Evolutionary conservation across 30 jellyfish, hydroid and myxozoan genomes (phyloP).

Genomic region (Aurelia sp.): DNA sequence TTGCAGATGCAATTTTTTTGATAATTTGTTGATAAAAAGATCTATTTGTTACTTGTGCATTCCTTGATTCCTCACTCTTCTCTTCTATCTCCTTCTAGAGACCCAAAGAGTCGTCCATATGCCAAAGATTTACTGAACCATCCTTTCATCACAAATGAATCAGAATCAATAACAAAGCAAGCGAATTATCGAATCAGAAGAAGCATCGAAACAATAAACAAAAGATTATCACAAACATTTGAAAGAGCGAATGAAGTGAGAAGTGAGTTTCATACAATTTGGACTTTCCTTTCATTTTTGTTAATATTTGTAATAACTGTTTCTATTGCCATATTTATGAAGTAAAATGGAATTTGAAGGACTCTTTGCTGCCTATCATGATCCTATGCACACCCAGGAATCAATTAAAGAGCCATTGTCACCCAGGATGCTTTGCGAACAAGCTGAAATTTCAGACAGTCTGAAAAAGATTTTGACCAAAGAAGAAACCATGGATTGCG

Average conservation of each 20-base stretch:
- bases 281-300: neutral
- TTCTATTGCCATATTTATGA: neutral
- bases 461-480: too few species aligned
- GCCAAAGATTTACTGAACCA: slow-evolving; percentile 86
- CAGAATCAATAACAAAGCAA: slow-evolving; percentile 9
- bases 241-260: slow-evolving; percentile 35
- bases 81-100: slow-evolving; percentile 53
- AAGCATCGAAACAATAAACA: slow-evolving; percentile 45
- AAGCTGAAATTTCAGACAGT: too few species aligned
- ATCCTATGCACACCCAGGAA: too few species aligned
- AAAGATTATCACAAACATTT: slow-evolving; percentile 28
- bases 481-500: too few species aligned
- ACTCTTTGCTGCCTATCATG: too few species aligned
- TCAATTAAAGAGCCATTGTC: too few species aligned
- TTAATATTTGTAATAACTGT: neutral
- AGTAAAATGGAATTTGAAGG: neutral
- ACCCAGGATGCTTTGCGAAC: too few species aligned
- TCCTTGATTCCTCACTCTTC: neutral
- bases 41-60: neutral
- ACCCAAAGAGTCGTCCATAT: slow-evolving; percentile 91
- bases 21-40: neutral
- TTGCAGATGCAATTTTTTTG: too few species aligned
- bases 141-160: slow-evolving; percentile 83
- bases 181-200: slow-evolving; percentile 47
- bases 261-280: neutral